These are phyloP conservation scores for Bombylius discolor DNA, from an alignment of 2,888 invertebrate genomes.

Conservation along the genomic window DNA sequence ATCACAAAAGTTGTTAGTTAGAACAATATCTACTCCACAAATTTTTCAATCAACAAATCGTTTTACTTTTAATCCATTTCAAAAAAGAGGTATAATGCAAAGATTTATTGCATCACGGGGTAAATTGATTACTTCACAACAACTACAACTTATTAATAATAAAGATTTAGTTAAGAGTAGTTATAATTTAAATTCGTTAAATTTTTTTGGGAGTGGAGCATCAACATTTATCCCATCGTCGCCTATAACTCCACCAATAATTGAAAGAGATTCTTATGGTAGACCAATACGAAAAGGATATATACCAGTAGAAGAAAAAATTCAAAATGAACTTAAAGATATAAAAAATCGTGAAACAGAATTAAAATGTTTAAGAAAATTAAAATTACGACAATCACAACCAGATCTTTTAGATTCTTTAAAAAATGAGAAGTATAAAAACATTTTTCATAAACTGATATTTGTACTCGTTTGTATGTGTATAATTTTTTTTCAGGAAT, in stretches of 20 bases:
- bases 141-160: background rate
- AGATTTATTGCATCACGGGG: constrained; percentile 71
- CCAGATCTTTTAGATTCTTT: constrained; percentile 48
- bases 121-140: constrained; percentile 39
- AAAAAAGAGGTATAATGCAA: constrained; percentile 74
- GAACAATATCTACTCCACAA: constrained; percentile 32
- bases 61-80: constrained; percentile 50
- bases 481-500: constrained; percentile 16
- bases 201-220: background rate
- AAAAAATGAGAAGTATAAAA: constrained; percentile 39
- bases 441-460: background rate
- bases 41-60: constrained; percentile 35
- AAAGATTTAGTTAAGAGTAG: background rate
- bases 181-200: constrained; percentile 6
- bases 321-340: constrained; percentile 72
- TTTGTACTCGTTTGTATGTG: background rate
- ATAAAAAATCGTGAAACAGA: constrained; percentile 73
- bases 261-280: constrained; percentile 46
- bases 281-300: constrained; percentile 60
- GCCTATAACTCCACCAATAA: constrained; percentile 34
- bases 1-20: constrained; percentile 31
- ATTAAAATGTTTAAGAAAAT: constrained; percentile 54
- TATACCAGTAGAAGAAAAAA: constrained; percentile 77
- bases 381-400: constrained; percentile 47
- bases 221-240: constrained; percentile 25